Evolutionary conservation across 2,113 vertebrate genomes (phyloP).

Genomic region (Saimiri boliviensis): DNA sequence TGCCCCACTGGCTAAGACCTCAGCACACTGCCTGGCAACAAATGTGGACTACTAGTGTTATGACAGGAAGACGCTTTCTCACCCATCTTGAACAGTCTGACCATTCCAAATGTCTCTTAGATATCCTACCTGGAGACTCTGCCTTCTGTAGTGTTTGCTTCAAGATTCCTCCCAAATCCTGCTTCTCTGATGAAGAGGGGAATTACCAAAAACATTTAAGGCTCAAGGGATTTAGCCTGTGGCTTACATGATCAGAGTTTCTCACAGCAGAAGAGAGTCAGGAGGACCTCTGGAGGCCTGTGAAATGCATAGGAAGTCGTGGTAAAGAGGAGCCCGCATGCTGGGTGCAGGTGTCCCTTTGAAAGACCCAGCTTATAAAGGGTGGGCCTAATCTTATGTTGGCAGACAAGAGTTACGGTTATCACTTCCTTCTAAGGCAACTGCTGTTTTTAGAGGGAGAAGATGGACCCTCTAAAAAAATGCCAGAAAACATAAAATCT

Average conservation of each 20-base stretch:
- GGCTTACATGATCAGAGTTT: not conserved
- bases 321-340: not conserved
- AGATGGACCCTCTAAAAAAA: not conserved
- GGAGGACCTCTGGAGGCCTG: not conserved
- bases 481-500: not conserved
- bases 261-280: not conserved
- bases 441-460: not conserved
- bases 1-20: not conserved
- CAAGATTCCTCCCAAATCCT: not conserved
- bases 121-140: not conserved
- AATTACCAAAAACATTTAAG: constrained; percentile 9
- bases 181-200: not conserved
- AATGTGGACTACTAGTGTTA: not conserved
- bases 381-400: not conserved
- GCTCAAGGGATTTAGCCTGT: not conserved
- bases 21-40: not conserved
- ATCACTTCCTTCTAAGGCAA: not conserved
- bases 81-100: not conserved
- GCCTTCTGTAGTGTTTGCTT: not conserved
- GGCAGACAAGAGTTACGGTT: not conserved
- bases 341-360: not conserved
- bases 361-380: not conserved
- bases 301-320: not conserved
- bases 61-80: not conserved
- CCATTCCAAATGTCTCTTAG: not conserved